Percentiles rank a stretch among this genome's conserved stretches.
phyloP scores from a whole-genome alignment of 2,113 vertebrate genomes.

The Tringa solitaria region DNA sequence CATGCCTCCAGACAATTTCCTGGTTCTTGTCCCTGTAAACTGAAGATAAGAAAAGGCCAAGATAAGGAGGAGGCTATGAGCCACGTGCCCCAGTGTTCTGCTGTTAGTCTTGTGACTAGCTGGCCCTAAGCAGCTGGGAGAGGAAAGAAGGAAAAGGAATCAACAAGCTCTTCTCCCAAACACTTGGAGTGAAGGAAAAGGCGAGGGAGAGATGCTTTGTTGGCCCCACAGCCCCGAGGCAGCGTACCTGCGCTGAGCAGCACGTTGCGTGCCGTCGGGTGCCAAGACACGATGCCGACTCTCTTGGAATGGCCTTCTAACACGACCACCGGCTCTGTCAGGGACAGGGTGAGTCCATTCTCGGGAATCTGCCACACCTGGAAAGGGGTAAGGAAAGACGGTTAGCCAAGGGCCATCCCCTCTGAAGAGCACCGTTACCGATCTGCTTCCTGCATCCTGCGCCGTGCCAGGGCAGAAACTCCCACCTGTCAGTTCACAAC shows the following conservation, averaged over 20 bases:
- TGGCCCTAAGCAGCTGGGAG: neutral
- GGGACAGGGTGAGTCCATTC: conserved; percentile 87
- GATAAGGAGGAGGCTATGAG: neutral
- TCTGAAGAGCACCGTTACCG: fast-evolving
- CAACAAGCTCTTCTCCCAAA: neutral
- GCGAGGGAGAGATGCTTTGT: fast-evolving
- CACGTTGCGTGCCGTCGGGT: conserved; percentile 91
- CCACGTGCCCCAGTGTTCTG: neutral
- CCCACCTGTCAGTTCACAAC: fast-evolving
- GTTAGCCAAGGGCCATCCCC: neutral
- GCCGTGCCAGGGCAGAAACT: fast-evolving
- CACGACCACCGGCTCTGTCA: conserved; percentile 89
- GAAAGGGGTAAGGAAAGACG: neutral
- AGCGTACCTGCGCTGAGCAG: conserved; percentile 91
- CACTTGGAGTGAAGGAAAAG: fast-evolving
- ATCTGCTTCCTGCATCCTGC: fast-evolving
- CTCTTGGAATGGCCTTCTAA: conserved; percentile 95
- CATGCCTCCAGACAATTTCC: neutral
- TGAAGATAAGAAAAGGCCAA: neutral
- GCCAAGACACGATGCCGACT: conserved; percentile 95
- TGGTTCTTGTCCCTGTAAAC: neutral
- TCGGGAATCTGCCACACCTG: conserved; percentile 98
- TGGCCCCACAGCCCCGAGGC: fast-evolving
- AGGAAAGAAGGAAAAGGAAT: neutral
- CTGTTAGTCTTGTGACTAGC: neutral